These are phyloP conservation scores for Melipona beecheii DNA, from an alignment of 2,888 invertebrate species.

Conservation along the genomic window DNA sequence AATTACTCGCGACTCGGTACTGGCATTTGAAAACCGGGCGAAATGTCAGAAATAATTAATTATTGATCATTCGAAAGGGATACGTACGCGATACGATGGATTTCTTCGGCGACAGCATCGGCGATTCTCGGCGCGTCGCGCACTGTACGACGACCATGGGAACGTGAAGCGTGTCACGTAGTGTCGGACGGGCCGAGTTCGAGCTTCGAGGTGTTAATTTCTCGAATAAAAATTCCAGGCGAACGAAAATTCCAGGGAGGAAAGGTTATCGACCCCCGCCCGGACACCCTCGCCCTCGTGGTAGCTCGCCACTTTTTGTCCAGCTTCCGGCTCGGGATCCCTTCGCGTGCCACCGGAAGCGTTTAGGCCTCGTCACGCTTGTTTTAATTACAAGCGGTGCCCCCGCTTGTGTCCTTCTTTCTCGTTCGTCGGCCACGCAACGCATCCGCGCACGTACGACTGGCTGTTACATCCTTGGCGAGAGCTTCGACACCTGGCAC, in stretches of 20 bases:
- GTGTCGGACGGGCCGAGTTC: no score
- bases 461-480: slow-evolving; percentile 39
- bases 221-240: not conserved
- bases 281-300: slow-evolving; percentile 47
- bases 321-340: slow-evolving; percentile 74
- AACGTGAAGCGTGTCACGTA: not conserved
- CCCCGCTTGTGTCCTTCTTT: slow-evolving; percentile 31
- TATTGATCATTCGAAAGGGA: not conserved
- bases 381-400: slow-evolving; percentile 77
- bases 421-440: slow-evolving; percentile 22
- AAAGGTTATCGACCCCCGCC: slow-evolving; percentile 62
- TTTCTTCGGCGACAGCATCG: no score
- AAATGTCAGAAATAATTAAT: slow-evolving; percentile 11
- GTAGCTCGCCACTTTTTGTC: slow-evolving; percentile 68
- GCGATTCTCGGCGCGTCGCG: no score
- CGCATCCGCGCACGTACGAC: slow-evolving; percentile 2
- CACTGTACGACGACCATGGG: not conserved
- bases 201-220: not conserved
- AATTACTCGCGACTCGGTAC: not conserved
- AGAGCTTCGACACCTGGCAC: slow-evolving; percentile 77
- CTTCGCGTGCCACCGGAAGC: slow-evolving; percentile 75
- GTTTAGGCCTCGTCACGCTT: slow-evolving; percentile 81
- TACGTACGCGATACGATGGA: not conserved
- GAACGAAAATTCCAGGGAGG: not conserved
- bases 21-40: not conserved